phyloP scores from a whole-genome alignment of 1,140 invertebrate genomes.

The Euglossa dilemma region DNA sequence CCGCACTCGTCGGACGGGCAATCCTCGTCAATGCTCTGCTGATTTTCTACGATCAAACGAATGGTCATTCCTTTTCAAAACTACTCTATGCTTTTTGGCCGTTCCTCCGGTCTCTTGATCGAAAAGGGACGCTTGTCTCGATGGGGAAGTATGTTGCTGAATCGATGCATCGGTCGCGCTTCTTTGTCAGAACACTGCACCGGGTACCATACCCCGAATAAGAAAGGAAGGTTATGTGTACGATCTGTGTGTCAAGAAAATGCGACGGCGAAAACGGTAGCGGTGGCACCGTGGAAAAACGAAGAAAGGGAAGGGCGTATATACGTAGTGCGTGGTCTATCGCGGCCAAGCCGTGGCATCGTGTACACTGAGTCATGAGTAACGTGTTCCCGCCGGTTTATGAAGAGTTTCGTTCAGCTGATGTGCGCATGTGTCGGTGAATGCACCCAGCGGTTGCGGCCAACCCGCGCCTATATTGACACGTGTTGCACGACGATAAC shows the following conservation, averaged over 20 bases:
- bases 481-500: conserved; percentile 47
- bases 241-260: conserved; percentile 8
- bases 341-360: conserved; percentile 45
- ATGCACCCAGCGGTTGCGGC: conserved; percentile 35
- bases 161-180: conserved; percentile 25
- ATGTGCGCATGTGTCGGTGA: conserved; percentile 57
- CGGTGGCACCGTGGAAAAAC: neutral
- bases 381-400: conserved; percentile 57
- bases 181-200: neutral
- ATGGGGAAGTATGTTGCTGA: neutral
- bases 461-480: conserved; percentile 40
- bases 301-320: conserved; percentile 35
- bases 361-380: conserved; percentile 56
- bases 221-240: neutral
- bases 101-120: neutral
- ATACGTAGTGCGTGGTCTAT: conserved; percentile 44
- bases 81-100: neutral
- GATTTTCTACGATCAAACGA: neutral
- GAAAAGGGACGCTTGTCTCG: neutral
- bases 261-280: neutral
- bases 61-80: conserved; percentile 15
- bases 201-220: too few species aligned
- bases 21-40: neutral
- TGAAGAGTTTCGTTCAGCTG: conserved; percentile 33
- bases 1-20: neutral